Evolutionary conservation across 2,888 invertebrate genomes (phyloP), one percentile per base, ranked within the genome.

Genomic region (Matsumyia berberina): DNA sequence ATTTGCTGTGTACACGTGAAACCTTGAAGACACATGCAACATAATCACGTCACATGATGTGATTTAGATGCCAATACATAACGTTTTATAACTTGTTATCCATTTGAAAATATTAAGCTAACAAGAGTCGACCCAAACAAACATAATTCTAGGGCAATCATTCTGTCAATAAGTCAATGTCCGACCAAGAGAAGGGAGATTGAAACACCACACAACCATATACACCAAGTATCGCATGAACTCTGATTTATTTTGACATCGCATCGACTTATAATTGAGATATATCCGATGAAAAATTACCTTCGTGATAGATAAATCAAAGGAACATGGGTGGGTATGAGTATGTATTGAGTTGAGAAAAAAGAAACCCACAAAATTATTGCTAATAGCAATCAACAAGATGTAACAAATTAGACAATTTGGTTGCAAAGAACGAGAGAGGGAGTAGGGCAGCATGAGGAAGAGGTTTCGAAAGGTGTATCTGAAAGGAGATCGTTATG

Each of bases 271-370:
- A 87, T 87, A 87, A 87, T 87, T 87, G 87, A 87, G 87, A 87
- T 87, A 85, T 79, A 87, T 87, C 86, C 86, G 72, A 86, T 87
- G 87, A 87, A 87, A 87, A 87, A 87, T 87, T 80, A 86, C 86
- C 86, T 77, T 87, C 87, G 87, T 87, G 87, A 87, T 87, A 83
- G 87, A 87, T 87, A 87, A 87, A 87, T 87, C 87, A 87, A 86
- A 87, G 62, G 66, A 46, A 79, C 64, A 72, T 72, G 72, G 78
- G 77, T 72, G 78, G 73, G 44, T 78, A 39, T 60, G 37, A 37
- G 51, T 67, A 57, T 60, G 53, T 64, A 37, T 70, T 57, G 57
- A 17, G 31, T 33, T 17, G 9, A 42, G 15, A 70, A 9, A 66
- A 42, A 66, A 46, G 15, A 66, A 76, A 70, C 33, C 24, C 8